Evolutionary conservation across 1,140 invertebrate species (phyloP).

Genomic region (Temnothorax curvispinosus): DNA sequence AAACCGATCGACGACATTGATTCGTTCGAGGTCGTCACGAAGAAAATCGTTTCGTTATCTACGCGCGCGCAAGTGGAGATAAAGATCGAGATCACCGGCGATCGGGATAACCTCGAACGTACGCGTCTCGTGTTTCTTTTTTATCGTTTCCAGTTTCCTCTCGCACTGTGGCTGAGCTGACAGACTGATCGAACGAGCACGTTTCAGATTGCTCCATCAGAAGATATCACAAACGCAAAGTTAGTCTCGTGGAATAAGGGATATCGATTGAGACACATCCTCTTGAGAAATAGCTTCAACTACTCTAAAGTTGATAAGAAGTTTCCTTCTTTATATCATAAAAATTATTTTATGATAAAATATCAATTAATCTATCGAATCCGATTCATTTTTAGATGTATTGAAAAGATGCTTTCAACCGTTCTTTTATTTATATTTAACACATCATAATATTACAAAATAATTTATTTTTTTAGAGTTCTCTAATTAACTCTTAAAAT

Average conservation of each 20-base stretch:
- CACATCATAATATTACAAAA: too few relatives aligned
- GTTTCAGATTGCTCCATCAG: background rate
- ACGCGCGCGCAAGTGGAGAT: background rate
- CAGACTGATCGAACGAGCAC: background rate
- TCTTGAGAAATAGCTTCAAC: background rate
- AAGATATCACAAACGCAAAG: background rate
- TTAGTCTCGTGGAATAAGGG: background rate
- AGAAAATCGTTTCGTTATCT: slow-evolving; percentile 45
- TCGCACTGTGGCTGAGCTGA: background rate
- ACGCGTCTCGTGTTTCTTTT: background rate
- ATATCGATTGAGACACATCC: background rate
- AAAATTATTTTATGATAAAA: too few relatives aligned
- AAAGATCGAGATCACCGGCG: background rate
- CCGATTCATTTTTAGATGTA: too few relatives aligned
- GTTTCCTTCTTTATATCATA: background rate
- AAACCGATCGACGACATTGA: slow-evolving; percentile 36
- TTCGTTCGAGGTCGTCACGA: background rate
- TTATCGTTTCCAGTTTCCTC: slow-evolving; percentile 14
- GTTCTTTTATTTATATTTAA: too few relatives aligned
- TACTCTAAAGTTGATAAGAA: background rate
- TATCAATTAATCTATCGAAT: too few relatives aligned
- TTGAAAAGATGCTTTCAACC: too few relatives aligned
- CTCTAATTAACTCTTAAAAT: too few relatives aligned
- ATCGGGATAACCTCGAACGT: background rate
- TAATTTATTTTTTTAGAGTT: background rate